phyloP scores from a whole-genome alignment of 2,888 invertebrate genomes.

The Caenorhabditis panamensis region DNA sequence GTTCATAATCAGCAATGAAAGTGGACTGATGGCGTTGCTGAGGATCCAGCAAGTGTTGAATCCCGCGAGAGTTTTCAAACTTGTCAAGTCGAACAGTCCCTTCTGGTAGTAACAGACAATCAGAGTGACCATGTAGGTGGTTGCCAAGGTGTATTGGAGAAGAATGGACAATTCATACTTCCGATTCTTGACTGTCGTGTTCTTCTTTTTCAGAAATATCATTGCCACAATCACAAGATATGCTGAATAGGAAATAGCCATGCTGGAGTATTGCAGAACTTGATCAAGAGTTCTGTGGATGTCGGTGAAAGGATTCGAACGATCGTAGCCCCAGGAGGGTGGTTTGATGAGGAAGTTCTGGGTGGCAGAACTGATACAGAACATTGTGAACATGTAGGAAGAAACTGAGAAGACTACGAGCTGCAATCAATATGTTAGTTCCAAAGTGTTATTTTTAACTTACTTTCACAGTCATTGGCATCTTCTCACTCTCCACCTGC shows the following conservation, averaged over 20 bases:
- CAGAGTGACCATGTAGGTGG: slow-evolving; percentile 4
- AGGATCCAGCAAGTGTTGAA: slow-evolving; percentile 20
- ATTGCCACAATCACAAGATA: neutral
- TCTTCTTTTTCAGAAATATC: neutral
- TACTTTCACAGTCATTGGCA: neutral
- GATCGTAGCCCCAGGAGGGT: slow-evolving; percentile 1
- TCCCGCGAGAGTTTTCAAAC: neutral
- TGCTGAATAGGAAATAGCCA: neutral
- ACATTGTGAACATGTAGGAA: slow-evolving; percentile 1
- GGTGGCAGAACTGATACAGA: slow-evolving; percentile 3
- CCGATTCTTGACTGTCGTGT: neutral
- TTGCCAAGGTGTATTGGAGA: neutral
- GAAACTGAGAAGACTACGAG: neutral
- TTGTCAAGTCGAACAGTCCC: neutral
- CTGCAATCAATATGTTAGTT: no score
- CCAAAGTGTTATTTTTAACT: no score
- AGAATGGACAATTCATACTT: neutral
- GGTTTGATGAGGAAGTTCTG: slow-evolving; percentile 8
- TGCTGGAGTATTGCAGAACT: neutral
- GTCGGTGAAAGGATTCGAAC: neutral
- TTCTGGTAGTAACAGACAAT: slow-evolving; percentile 9
- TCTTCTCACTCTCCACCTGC: neutral
- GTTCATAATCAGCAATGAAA: slow-evolving; percentile 1
- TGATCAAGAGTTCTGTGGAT: neutral
- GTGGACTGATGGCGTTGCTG: slow-evolving; percentile 4